Percentiles rank a stretch among this genome's conserved stretches.
Conservation (phyloP, 1,140 invertebrate genomes). For the Zaprionus inermis region DNA sequence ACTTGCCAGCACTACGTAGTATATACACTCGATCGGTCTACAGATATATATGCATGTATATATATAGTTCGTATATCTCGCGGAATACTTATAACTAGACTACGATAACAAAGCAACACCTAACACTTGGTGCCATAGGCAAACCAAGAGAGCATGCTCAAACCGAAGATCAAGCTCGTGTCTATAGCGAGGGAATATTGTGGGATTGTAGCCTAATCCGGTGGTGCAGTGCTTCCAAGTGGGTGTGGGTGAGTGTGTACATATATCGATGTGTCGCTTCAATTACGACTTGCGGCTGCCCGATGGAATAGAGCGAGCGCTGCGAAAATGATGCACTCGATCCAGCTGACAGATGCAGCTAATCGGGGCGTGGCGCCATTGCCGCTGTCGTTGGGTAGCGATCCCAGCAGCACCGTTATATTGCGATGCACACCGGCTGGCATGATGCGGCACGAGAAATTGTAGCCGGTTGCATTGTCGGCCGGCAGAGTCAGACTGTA, state of each 20-base stretch:
- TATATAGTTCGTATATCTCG: constrained; percentile 17
- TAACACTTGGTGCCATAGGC: constrained; percentile 29
- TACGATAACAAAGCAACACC: constrained; percentile 77
- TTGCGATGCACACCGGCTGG: constrained; percentile 38
- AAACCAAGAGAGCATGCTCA: background rate
- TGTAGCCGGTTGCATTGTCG: constrained; percentile 49
- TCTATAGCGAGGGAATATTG: background rate
- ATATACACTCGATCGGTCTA: constrained; percentile 35
- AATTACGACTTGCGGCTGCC: constrained; percentile 18
- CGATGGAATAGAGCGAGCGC: constrained; percentile 8
- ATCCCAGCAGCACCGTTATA: constrained; percentile 51
- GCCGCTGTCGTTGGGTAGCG: constrained; percentile 19
- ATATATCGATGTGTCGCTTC: constrained; percentile 4
- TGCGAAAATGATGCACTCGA: constrained; percentile 30
- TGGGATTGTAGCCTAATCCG: constrained; percentile 26
- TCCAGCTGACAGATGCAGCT: constrained; percentile 12
- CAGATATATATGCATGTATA: constrained; percentile 9
- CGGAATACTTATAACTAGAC: constrained; percentile 37
- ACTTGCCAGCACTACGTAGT: constrained; percentile 17
- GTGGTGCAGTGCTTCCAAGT: constrained; percentile 51
- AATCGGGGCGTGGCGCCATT: background rate
- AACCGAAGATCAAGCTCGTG: constrained; percentile 51
- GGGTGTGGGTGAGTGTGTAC: background rate
- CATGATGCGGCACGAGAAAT: constrained; percentile 50
- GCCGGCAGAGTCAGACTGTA: constrained; percentile 51